These are phyloP conservation scores for Ispidina lecontei DNA, from an alignment of 2,797 vertebrate genomes.

Conservation along the genomic window DNA sequence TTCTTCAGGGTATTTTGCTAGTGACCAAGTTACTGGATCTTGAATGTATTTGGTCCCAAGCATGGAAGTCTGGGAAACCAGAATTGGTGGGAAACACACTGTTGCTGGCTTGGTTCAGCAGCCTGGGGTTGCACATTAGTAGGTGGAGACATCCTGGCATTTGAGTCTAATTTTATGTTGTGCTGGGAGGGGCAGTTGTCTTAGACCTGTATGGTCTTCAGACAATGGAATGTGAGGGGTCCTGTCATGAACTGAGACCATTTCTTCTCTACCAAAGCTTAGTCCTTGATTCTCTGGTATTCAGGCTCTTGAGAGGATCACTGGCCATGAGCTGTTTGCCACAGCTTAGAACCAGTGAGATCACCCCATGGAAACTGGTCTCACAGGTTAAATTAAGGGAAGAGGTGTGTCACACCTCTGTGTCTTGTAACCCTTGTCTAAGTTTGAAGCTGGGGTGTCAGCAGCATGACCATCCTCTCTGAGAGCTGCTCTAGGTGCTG, in stretches of 20 bases:
- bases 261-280: neutral
- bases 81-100: neutral
- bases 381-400: neutral
- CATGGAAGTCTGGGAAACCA: neutral
- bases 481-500: neutral
- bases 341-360: neutral
- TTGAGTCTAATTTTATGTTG: neutral
- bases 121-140: neutral
- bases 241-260: neutral
- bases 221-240: neutral
- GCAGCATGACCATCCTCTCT: neutral
- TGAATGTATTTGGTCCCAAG: slow-evolving; percentile 27
- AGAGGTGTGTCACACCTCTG: neutral
- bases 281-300: neutral
- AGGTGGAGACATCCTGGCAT: neutral
- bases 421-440: neutral
- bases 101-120: neutral
- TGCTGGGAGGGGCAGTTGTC: neutral
- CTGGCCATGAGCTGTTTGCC: neutral
- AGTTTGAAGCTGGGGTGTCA: neutral
- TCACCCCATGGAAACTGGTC: neutral
- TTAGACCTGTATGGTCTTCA: neutral
- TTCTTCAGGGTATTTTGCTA: slow-evolving; percentile 26
- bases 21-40: neutral
- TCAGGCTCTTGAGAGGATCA: neutral